A percentile compares a stretch with the other conserved stretches of the same genome.
phyloP scores from a whole-genome alignment of 2,888 invertebrate species.

The Oxytorus armatus region DNA sequence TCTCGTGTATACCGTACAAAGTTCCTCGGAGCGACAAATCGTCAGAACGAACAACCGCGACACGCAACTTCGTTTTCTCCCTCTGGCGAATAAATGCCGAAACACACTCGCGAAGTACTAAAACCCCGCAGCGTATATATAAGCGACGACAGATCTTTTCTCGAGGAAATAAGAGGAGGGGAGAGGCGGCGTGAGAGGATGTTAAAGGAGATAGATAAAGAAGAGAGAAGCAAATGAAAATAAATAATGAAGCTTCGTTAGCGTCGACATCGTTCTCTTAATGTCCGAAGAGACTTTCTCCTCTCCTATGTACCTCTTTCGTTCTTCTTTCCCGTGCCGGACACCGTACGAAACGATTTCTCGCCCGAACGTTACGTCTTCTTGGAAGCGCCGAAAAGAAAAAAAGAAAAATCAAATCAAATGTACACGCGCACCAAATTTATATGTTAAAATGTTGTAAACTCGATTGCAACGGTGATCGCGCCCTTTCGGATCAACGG shows the following conservation, averaged over 20 bases:
- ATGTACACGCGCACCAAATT: constrained; percentile 51
- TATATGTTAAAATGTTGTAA: constrained; percentile 33
- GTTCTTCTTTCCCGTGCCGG: background rate
- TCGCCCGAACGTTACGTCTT: constrained; percentile 26
- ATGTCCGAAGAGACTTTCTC: constrained; percentile 40
- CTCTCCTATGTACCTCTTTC: constrained; percentile 1
- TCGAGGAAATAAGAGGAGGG: constrained; percentile 67
- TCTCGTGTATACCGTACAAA: constrained; percentile 4
- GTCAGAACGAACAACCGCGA: constrained; percentile 26
- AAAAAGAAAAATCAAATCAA: constrained; percentile 44
- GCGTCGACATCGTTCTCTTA: constrained; percentile 60
- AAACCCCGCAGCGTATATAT: constrained; percentile 23
- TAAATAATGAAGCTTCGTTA: constrained; percentile 67
- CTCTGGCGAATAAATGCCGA: constrained; percentile 43
- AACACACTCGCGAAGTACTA: constrained; percentile 11
- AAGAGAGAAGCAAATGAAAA: constrained; percentile 65
- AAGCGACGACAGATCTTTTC: constrained; percentile 32
- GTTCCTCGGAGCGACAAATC: constrained; percentile 50
- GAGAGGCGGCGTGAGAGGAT: constrained; percentile 70
- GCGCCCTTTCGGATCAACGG: background rate
- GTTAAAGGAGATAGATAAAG: constrained; percentile 29
- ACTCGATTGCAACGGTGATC: constrained; percentile 5
- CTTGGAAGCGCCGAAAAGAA: constrained; percentile 47
- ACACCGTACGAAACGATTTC: background rate
- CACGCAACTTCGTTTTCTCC: constrained; percentile 43